Percentiles rank a stretch among this genome's conserved stretches.
Conservation (phyloP, 2,888 invertebrate genomes). For the Dicranocentrus wangi region DNA sequence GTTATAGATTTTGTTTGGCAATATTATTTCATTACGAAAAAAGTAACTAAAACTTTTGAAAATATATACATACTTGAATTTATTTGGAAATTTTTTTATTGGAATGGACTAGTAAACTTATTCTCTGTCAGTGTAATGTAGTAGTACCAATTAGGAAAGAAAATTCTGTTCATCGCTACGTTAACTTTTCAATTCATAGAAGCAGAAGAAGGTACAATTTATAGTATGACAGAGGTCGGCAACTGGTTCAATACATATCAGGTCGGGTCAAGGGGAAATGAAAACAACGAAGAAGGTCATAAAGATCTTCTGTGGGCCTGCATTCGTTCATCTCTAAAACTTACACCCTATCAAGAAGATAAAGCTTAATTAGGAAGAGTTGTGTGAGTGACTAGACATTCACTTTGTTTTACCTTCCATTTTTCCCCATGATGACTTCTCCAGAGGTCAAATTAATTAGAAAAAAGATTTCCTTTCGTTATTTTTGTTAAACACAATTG, state of each 20-base stretch:
- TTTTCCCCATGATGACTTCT: constrained; percentile 73
- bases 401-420: constrained; percentile 73
- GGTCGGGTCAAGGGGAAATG: constrained; percentile 14
- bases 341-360: constrained; percentile 59
- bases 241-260: not conserved
- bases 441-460: constrained; percentile 73
- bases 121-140: not conserved
- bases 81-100: no score
- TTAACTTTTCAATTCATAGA: not conserved
- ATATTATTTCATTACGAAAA: no score
- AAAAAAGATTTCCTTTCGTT: constrained; percentile 73
- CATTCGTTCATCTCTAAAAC: constrained; percentile 25
- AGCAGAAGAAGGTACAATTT: not conserved
- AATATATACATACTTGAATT: no score
- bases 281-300: constrained; percentile 28
- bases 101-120: not conserved
- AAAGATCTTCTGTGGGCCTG: constrained; percentile 32
- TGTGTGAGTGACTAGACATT: constrained; percentile 72
- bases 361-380: constrained; percentile 67
- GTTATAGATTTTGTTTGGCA: no score
- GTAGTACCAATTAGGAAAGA: not conserved
- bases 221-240: not conserved
- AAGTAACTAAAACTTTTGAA: no score
- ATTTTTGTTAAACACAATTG: constrained; percentile 67
- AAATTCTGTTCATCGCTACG: not conserved